Evolutionary conservation across 2,113 vertebrate genomes (phyloP).

Genomic region (Alouatta palliata): DNA sequence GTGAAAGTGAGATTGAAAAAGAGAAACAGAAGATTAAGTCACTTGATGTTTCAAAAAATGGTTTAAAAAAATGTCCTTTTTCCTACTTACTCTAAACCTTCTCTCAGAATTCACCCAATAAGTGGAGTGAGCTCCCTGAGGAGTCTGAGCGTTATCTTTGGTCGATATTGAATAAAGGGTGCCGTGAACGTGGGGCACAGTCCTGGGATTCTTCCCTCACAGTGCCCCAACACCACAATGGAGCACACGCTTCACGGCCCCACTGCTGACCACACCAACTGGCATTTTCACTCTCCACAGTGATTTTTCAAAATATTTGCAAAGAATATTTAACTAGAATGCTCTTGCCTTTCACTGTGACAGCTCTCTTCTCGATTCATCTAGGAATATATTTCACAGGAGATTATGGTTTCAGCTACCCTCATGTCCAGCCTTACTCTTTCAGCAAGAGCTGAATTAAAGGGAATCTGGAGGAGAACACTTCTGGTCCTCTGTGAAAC

Average conservation of each 20-base stretch:
- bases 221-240: neutral
- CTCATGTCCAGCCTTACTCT: neutral
- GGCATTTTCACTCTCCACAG: neutral
- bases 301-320: neutral
- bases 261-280: neutral
- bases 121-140: neutral
- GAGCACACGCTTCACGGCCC: neutral
- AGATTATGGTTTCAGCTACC: neutral
- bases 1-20: constrained; percentile 25
- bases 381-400: neutral
- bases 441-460: neutral
- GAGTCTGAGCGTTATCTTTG: neutral
- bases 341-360: neutral
- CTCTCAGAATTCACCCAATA: neutral
- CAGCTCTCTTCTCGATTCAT: neutral
- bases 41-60: neutral
- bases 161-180: neutral
- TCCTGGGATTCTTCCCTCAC: no score
- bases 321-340: neutral
- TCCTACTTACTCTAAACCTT: neutral
- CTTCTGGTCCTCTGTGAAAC: neutral
- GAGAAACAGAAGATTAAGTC: neutral
- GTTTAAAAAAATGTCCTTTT: neutral
- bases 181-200: no score
- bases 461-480: neutral